Conservation (phyloP, 35 echinoderm and acorn worm genomes). For the Diadema setosum region DNA sequence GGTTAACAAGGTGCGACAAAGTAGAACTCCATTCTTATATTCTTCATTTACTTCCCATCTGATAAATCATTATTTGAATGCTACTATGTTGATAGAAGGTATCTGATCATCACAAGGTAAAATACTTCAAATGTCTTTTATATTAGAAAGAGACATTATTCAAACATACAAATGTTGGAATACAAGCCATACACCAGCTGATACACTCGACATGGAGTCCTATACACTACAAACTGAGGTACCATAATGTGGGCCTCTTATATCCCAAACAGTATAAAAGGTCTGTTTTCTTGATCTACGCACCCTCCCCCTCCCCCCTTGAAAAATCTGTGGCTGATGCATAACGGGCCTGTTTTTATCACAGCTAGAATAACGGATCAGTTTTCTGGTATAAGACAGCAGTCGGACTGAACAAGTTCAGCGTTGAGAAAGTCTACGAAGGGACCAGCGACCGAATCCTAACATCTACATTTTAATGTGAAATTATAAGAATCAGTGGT, state of each 20-base stretch:
- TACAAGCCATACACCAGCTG: not conserved
- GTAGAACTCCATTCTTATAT: not conserved
- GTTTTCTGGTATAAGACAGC: too few species aligned
- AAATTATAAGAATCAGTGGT: too few species aligned
- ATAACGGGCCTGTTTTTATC: too few species aligned
- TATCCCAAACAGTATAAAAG: not conserved
- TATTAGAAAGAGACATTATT: not conserved
- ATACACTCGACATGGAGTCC: not conserved
- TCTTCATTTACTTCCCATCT: not conserved
- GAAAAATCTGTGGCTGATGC: too few species aligned
- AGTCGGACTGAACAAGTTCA: too few species aligned
- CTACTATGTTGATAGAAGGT: not conserved
- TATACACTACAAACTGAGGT: not conserved
- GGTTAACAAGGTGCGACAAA: too few species aligned
- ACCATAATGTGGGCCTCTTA: not conserved
- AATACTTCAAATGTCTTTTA: not conserved
- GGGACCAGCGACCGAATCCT: too few species aligned
- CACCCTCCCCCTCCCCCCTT: too few species aligned
- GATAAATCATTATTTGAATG: not conserved
- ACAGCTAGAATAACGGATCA: too few species aligned
- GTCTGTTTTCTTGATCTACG: not conserved
- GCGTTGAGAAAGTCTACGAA: too few species aligned
- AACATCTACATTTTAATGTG: too few species aligned
- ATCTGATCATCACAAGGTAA: not conserved
- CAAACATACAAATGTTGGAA: not conserved